A percentile compares a stretch with the other conserved stretches of the same genome.
These are phyloP conservation scores for Lamprotornis superbus DNA, from an alignment of 2,113 vertebrate species.

Conservation along the genomic window DNA sequence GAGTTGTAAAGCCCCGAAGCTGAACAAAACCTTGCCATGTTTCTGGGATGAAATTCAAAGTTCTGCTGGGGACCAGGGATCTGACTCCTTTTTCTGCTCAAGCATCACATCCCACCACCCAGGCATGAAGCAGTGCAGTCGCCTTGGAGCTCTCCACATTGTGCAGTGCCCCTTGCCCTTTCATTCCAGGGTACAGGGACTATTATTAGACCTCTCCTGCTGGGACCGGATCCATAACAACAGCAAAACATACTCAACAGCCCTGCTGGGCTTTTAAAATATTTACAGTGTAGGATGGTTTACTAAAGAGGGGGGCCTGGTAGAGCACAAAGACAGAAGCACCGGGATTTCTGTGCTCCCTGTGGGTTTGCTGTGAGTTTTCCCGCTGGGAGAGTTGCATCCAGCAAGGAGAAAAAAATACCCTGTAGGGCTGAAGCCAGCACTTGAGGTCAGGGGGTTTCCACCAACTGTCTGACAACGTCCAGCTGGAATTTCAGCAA, in stretches of 20 bases:
- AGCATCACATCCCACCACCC: not conserved
- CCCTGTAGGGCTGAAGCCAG: not conserved
- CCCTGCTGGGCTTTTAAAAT: slow-evolving; percentile 49
- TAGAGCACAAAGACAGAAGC: not conserved
- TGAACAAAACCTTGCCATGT: not conserved
- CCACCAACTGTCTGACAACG: slow-evolving; percentile 33
- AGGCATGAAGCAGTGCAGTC: not conserved
- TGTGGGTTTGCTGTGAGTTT: slow-evolving; percentile 3
- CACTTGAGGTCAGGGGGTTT: slow-evolving; percentile 50
- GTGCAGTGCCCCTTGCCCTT: slow-evolving; percentile 12
- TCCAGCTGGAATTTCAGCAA: slow-evolving; percentile 44
- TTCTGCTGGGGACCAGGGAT: not conserved
- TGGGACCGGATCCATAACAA: slow-evolving; percentile 52
- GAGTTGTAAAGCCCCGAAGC: fast-evolving
- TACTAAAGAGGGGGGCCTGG: slow-evolving; percentile 14
- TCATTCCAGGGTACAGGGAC: slow-evolving; percentile 3
- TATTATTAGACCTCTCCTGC: slow-evolving; percentile 64
- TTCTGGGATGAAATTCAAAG: not conserved
- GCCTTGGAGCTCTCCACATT: not conserved
- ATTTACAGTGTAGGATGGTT: slow-evolving; percentile 54
- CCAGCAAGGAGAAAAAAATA: not conserved
- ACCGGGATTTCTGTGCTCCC: slow-evolving; percentile 14
- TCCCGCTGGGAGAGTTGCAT: not conserved
- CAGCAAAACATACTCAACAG: slow-evolving; percentile 34
- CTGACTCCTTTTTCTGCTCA: not conserved